phyloP scores from a whole-genome alignment of 2,888 invertebrate genomes.

The Liodrosophila aerea region DNA sequence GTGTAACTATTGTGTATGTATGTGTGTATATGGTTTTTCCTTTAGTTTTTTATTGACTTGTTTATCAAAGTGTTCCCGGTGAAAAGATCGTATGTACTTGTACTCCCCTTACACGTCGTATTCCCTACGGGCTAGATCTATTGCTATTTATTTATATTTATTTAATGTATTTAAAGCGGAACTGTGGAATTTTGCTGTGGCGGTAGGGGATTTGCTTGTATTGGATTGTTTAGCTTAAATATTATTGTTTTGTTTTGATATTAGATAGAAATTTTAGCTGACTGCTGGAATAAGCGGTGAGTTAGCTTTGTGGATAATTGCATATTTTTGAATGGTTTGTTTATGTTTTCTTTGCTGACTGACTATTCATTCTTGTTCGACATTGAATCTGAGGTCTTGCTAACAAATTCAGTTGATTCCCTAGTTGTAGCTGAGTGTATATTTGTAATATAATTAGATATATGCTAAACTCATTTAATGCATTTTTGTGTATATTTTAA shows the following conservation, averaged over 20 bases:
- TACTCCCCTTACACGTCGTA: slow-evolving; percentile 15
- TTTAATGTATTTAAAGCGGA: slow-evolving; percentile 48
- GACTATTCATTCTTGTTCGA: slow-evolving; percentile 36
- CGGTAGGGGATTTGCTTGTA: slow-evolving; percentile 26
- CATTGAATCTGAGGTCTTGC: slow-evolving; percentile 39
- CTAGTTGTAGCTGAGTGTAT: slow-evolving; percentile 63
- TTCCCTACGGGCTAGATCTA: slow-evolving; percentile 32
- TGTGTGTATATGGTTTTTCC: slow-evolving; percentile 39
- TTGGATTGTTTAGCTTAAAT: slow-evolving; percentile 4
- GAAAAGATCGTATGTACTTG: slow-evolving; percentile 40
- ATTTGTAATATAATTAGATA: slow-evolving; percentile 56
- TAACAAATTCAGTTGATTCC: slow-evolving; percentile 60
- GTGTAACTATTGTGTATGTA: slow-evolving; percentile 48
- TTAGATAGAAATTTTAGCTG: slow-evolving; percentile 33
- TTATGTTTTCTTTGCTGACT: slow-evolving; percentile 3
- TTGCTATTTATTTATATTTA: slow-evolving; percentile 34
- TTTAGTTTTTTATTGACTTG: slow-evolving; percentile 13
- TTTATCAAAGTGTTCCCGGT: slow-evolving; percentile 65
- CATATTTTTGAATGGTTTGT: slow-evolving; percentile 15
- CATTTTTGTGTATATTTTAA: slow-evolving; percentile 43
- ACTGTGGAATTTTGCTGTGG: slow-evolving; percentile 13
- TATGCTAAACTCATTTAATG: slow-evolving; percentile 44
- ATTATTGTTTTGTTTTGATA: slow-evolving; percentile 8
- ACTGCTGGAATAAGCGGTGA: slow-evolving; percentile 21
- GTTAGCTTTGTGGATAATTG: slow-evolving; percentile 7